Conservation (phyloP, 2,113 vertebrate genomes). For the Cheilinus undulatus region DNA sequence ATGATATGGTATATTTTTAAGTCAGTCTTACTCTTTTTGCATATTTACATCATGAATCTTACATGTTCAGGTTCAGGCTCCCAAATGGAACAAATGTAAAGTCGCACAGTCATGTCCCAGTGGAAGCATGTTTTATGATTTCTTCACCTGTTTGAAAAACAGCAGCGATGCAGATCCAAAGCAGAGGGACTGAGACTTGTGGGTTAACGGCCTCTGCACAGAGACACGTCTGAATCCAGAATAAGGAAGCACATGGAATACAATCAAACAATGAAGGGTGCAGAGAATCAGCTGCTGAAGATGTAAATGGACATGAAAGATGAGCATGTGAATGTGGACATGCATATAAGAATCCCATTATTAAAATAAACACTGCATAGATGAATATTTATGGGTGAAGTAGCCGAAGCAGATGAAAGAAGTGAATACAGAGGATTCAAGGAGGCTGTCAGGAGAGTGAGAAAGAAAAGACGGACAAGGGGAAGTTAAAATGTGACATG, state of each 20-base stretch:
- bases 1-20: too few species aligned
- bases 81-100: neutral
- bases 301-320: slow-evolving; percentile 50
- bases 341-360: slow-evolving; percentile 36
- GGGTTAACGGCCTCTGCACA: neutral
- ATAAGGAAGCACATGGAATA: neutral
- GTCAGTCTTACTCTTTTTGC: neutral
- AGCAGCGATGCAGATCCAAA: neutral
- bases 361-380: slow-evolving; percentile 36
- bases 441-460: neutral
- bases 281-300: slow-evolving; percentile 1
- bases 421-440: slow-evolving; percentile 10
- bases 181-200: neutral
- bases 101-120: neutral
- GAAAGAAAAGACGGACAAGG: slow-evolving; percentile 1
- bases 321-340: slow-evolving; percentile 1
- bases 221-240: slow-evolving; percentile 9
- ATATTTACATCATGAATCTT: neutral
- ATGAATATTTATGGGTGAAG: slow-evolving; percentile 45
- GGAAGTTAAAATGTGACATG: neutral
- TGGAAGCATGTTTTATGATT: slow-evolving; percentile 3
- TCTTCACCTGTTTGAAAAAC: slow-evolving; percentile 6
- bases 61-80: neutral
- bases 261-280: slow-evolving; percentile 1
- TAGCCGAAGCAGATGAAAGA: slow-evolving; percentile 35